phyloP scores from a whole-genome alignment of 2,888 invertebrate genomes.

The Thyatira batis region DNA sequence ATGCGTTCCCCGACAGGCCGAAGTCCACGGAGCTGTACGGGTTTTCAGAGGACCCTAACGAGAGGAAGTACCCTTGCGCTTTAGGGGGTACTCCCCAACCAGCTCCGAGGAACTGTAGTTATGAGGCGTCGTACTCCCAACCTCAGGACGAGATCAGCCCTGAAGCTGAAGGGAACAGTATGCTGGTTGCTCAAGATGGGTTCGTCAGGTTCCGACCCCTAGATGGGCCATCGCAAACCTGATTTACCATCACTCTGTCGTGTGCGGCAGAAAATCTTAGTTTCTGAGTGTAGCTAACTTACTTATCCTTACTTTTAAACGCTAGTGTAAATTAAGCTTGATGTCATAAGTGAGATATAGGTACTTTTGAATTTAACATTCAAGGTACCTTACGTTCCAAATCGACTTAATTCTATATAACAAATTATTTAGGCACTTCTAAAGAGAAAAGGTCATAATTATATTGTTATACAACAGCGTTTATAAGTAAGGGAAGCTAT shows the following conservation, averaged over 20 bases:
- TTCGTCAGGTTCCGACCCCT: constrained; percentile 92
- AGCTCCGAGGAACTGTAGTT: constrained; percentile 71
- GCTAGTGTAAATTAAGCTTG: constrained; percentile 4
- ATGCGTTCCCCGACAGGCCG: constrained; percentile 84
- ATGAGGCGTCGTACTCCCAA: constrained; percentile 81
- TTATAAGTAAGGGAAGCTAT: not conserved
- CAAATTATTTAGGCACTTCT: no score
- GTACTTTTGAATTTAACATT: no score
- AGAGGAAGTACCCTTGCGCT: constrained; percentile 71
- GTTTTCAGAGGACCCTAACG: constrained; percentile 75
- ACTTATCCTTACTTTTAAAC: constrained; percentile 9
- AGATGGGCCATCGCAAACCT: constrained; percentile 77
- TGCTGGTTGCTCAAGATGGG: constrained; percentile 95
- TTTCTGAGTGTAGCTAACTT: constrained; percentile 52
- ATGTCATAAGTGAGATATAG: no score
- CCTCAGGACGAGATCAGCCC: constrained; percentile 76
- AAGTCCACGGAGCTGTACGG: constrained; percentile 84
- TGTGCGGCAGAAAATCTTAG: constrained; percentile 63
- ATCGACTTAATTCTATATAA: no score
- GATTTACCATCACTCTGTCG: constrained; percentile 73
- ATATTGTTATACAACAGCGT: not conserved
- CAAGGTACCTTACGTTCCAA: no score
- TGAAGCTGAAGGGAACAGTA: constrained; percentile 84
- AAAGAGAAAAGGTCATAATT: no score
- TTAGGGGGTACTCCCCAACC: constrained; percentile 74